A percentile compares a stretch with the other conserved stretches of the same genome.
Conservation (phyloP, 1,140 invertebrate genomes). For the Lucilia sericata region DNA sequence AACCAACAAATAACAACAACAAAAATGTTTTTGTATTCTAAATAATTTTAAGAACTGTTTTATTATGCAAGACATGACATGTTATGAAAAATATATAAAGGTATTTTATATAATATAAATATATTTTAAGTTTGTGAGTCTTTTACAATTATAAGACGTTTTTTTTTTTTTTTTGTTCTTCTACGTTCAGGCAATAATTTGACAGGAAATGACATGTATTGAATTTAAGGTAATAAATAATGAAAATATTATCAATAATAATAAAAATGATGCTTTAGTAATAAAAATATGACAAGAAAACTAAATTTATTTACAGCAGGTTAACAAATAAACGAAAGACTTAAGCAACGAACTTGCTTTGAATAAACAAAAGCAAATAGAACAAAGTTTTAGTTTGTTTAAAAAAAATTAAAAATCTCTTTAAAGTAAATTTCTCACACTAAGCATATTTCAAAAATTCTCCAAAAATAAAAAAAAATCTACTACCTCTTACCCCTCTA, state of each 20-base stretch:
- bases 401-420: no score
- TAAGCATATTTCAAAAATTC: background rate
- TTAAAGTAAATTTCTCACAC: background rate
- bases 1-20: background rate
- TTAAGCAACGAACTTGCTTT: background rate
- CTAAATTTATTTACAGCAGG: no score
- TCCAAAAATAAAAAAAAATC: no score
- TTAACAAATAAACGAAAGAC: background rate
- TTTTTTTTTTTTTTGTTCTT: background rate
- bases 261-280: no score
- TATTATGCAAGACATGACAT: slow-evolving; percentile 39
- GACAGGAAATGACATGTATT: slow-evolving; percentile 41
- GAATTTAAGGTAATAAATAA: slow-evolving; percentile 38
- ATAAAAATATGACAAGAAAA: no score
- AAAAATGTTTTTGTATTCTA: background rate
- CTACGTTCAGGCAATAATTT: background rate
- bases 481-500: background rate
- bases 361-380: no score
- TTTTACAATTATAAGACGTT: slow-evolving; percentile 1
- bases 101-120: background rate
- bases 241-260: no score
- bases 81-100: slow-evolving; percentile 16
- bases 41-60: slow-evolving; percentile 33
- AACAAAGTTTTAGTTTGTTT: background rate
- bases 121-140: background rate